Evolutionary conservation across 1,140 invertebrate genomes (phyloP).

Genomic region (Rhyacophila brunnea): DNA sequence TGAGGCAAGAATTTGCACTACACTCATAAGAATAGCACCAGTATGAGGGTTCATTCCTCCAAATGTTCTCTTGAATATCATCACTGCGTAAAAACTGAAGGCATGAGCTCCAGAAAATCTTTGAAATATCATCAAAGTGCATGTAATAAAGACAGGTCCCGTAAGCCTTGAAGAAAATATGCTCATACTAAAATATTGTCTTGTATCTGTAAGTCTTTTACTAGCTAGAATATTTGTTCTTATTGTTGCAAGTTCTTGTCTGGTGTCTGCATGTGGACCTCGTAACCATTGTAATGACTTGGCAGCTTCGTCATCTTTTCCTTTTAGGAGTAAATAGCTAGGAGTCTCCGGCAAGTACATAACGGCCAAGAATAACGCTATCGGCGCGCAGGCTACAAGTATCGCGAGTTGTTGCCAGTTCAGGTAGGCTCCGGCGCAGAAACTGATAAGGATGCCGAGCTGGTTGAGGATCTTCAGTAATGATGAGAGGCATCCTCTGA

Average conservation of each 20-base stretch:
- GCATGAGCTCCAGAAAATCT: conserved; percentile 79
- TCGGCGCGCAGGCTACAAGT: conserved; percentile 71
- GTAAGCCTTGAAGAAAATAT: conserved; percentile 56
- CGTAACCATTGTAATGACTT: conserved; percentile 73
- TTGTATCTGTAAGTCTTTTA: conserved; percentile 43
- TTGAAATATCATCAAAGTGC: conserved; percentile 83
- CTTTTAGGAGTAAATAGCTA: conserved; percentile 71
- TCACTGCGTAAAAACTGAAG: conserved; percentile 80
- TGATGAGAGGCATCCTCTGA: conserved; percentile 81
- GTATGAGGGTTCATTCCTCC: conserved; percentile 78
- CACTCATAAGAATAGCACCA: conserved; percentile 75
- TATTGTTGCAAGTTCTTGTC: conserved; percentile 66
- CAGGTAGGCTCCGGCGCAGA: conserved; percentile 75
- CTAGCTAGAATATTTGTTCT: conserved; percentile 64
- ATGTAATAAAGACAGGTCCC: conserved; percentile 74
- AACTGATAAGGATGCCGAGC: conserved; percentile 78
- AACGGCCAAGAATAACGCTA: conserved; percentile 66
- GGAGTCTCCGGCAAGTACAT: conserved; percentile 82
- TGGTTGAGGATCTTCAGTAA: conserved; percentile 83
- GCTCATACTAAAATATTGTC: conserved; percentile 43
- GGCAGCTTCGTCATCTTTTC: conserved; percentile 75
- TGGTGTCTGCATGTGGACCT: conserved; percentile 70
- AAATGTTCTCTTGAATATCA: conserved; percentile 75
- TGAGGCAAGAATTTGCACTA: conserved; percentile 75
- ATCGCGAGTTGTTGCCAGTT: conserved; percentile 79